Percentiles rank a stretch among this genome's conserved stretches.
These are phyloP conservation scores for Coreius guichenoti DNA, from an alignment of 2,797 vertebrate genomes.

Conservation along the genomic window DNA sequence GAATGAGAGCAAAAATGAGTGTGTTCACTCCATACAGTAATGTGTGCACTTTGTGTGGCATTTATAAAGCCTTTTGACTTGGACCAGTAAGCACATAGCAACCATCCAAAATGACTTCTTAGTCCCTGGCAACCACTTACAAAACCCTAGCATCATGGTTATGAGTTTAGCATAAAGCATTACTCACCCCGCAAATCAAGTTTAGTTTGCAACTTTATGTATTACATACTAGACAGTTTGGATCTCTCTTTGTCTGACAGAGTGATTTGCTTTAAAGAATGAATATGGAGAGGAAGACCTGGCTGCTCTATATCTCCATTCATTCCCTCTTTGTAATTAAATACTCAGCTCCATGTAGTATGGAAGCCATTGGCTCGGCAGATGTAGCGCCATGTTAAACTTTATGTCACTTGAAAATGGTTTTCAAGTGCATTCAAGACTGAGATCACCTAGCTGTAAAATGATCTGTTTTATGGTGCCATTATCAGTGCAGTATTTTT, in stretches of 20 bases:
- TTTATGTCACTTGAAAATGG: conserved; percentile 99
- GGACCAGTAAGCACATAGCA: not conserved
- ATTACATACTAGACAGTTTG: not conserved
- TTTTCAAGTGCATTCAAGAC: conserved; percentile 91
- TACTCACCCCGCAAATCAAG: not conserved
- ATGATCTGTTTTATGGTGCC: conserved; percentile 90
- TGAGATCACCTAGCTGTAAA: conserved; percentile 94
- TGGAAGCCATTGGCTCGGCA: conserved; percentile 92
- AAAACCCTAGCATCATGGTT: not conserved
- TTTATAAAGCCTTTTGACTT: not conserved
- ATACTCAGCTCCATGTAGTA: conserved; percentile 87
- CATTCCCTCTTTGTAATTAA: conserved; percentile 84
- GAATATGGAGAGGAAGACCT: conserved; percentile 48
- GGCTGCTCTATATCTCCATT: conserved; percentile 57
- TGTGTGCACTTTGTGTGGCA: not conserved
- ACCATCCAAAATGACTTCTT: not conserved
- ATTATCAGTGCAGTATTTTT: conserved; percentile 80
- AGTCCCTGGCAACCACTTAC: conserved; percentile 8
- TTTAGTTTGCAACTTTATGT: conserved; percentile 8
- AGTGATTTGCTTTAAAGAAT: conserved; percentile 4
- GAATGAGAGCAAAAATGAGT: not conserved
- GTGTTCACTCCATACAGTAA: not conserved
- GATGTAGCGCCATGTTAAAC: conserved; percentile 97
- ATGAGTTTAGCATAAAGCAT: not conserved
- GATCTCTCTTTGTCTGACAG: not conserved